These are phyloP conservation scores for Gobiocypris rarus DNA, from an alignment of 2,113 vertebrate species.

Conservation along the genomic window DNA sequence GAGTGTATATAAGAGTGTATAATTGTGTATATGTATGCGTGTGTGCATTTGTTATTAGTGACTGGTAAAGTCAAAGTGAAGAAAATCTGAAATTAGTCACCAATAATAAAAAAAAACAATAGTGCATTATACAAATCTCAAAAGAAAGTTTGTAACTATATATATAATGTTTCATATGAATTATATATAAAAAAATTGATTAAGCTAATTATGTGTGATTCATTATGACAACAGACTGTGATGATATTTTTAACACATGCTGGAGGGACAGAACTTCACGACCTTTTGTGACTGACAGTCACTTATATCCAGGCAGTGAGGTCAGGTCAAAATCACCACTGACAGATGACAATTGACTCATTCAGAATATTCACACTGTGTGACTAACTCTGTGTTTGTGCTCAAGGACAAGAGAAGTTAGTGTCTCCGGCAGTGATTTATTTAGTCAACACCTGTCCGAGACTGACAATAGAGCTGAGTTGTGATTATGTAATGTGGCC, in stretches of 20 bases:
- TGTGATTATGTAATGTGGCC: neutral
- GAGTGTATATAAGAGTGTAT: slow-evolving; percentile 11
- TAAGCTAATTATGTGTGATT: slow-evolving; percentile 1
- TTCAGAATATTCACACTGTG: slow-evolving; percentile 27
- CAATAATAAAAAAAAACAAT: neutral
- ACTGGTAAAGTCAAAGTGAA: neutral
- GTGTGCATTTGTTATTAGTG: slow-evolving; percentile 17
- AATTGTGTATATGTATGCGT: slow-evolving; percentile 31
- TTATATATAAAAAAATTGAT: no score
- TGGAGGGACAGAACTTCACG: neutral
- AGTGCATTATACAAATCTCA: neutral
- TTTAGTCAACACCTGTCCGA: neutral
- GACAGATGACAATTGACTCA: neutral
- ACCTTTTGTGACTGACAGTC: neutral
- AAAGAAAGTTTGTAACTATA: neutral
- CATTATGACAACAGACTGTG: neutral
- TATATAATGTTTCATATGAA: neutral
- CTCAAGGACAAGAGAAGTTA: slow-evolving; percentile 27
- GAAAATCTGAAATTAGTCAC: neutral
- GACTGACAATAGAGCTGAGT: neutral
- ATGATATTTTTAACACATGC: slow-evolving; percentile 11
- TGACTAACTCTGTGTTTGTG: slow-evolving; percentile 13
- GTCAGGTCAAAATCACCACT: neutral
- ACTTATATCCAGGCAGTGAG: neutral
- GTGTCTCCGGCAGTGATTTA: neutral